Conservation (phyloP, 1,140 invertebrate genomes). For the Matsumurasca onukii region DNA sequence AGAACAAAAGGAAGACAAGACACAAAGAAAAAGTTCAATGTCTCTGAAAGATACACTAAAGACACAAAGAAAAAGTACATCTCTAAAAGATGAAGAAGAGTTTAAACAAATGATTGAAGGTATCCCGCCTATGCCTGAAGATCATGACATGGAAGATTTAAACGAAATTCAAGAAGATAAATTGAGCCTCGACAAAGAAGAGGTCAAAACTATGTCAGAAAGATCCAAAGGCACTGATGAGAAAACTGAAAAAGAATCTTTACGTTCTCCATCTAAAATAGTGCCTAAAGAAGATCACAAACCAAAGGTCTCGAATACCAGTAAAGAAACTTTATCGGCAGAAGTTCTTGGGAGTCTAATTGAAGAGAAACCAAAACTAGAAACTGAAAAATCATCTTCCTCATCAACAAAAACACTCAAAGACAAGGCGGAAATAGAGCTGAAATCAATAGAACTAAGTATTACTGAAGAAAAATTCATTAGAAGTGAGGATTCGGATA, state of each 20-base stretch:
- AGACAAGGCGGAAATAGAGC: no score
- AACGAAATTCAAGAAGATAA: background rate
- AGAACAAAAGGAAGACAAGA: background rate
- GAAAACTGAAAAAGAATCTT: background rate
- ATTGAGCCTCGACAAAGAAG: background rate
- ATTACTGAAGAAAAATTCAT: no score
- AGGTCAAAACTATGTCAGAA: background rate
- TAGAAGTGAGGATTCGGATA: conserved; percentile 4
- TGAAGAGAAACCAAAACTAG: no score
- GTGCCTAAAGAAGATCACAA: no score
- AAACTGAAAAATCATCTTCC: no score
- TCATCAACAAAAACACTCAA: no score
- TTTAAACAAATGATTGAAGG: no score
- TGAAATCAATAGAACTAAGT: no score
- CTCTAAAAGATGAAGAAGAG: background rate
- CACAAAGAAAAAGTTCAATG: background rate
- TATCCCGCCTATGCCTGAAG: background rate
- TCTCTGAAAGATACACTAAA: background rate
- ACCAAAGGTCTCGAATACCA: no score
- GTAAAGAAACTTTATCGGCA: no score
- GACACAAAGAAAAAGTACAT: background rate
- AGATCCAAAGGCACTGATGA: background rate
- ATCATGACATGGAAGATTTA: background rate
- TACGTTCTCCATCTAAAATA: no score
- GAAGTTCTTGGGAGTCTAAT: no score